These are phyloP conservation scores for Anadara kagoshimensis DNA, from an alignment of 1,140 invertebrate species.

Conservation along the genomic window DNA sequence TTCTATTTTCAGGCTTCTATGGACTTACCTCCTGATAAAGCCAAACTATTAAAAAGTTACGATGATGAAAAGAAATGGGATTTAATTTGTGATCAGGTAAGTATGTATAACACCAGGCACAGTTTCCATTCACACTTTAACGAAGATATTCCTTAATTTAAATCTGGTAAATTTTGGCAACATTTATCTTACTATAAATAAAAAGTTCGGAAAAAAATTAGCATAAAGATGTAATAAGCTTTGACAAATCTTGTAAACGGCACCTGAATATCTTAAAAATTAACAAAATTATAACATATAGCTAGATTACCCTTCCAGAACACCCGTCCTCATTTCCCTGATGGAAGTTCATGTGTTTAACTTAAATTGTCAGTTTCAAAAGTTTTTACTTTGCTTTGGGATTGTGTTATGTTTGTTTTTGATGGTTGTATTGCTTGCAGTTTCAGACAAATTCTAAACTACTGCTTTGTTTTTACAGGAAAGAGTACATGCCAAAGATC, in stretches of 20 bases:
- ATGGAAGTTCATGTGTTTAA: too few species aligned
- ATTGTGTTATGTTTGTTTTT: too few species aligned
- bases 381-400: too few species aligned
- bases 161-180: neutral
- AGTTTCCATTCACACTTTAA: too few species aligned
- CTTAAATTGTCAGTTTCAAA: too few species aligned
- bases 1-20: constrained; percentile 78
- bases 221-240: neutral
- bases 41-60: constrained; percentile 96
- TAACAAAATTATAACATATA: neutral
- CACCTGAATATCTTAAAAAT: neutral
- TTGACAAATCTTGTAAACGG: too few species aligned
- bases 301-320: too few species aligned
- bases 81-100: constrained; percentile 98
- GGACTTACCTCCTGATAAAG: constrained; percentile 99
- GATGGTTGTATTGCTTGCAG: too few species aligned
- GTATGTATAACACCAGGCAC: too few species aligned
- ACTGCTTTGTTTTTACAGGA: constrained; percentile 80
- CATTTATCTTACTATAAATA: neutral
- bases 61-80: constrained; percentile 99
- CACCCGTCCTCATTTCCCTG: too few species aligned
- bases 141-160: too few species aligned
- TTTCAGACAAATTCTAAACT: neutral
- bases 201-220: neutral
- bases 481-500: constrained; percentile 96